A percentile compares a stretch with the other conserved stretches of the same genome.
Evolutionary conservation across 2,797 vertebrate species (phyloP).

Genomic region (Toxotes lorentzi): DNA sequence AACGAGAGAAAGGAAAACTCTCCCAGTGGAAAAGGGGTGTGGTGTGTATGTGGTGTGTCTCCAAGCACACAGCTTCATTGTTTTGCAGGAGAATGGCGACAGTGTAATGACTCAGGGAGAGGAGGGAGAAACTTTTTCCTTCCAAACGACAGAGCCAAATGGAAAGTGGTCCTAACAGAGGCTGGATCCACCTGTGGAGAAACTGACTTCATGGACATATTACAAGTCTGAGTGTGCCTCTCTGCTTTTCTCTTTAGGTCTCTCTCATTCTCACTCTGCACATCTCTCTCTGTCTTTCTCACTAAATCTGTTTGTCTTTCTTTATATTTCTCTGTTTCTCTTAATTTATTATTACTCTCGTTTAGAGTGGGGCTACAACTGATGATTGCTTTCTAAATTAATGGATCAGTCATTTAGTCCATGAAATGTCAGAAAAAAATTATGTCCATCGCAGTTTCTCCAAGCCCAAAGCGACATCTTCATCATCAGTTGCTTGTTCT

Average conservation of each 20-base stretch:
- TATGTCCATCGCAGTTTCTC: background rate
- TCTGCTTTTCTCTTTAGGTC: background rate
- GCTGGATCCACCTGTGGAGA: constrained; percentile 63
- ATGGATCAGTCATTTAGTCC: background rate
- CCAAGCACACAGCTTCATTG: constrained; percentile 44
- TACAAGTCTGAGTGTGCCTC: constrained; percentile 9
- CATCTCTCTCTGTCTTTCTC: background rate
- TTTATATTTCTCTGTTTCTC: background rate
- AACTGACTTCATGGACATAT: constrained; percentile 52
- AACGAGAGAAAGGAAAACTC: constrained; percentile 1
- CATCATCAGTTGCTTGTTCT: background rate
- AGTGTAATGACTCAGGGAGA: constrained; percentile 31
- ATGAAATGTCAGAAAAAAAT: background rate
- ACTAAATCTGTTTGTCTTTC: background rate
- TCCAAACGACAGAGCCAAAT: constrained; percentile 45
- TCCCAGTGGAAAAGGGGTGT: constrained; percentile 9
- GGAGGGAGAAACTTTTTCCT: constrained; percentile 27
- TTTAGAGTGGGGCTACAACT: background rate
- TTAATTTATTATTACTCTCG: background rate
- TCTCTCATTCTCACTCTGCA: background rate
- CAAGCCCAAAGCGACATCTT: background rate
- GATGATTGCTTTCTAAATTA: background rate
- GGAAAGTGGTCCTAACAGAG: constrained; percentile 31
- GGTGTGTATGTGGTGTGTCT: constrained; percentile 12
- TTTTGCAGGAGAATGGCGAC: constrained; percentile 32